These are phyloP conservation scores for Dexiosoma caninum DNA, from an alignment of 2,888 invertebrate genomes.

Conservation along the genomic window DNA sequence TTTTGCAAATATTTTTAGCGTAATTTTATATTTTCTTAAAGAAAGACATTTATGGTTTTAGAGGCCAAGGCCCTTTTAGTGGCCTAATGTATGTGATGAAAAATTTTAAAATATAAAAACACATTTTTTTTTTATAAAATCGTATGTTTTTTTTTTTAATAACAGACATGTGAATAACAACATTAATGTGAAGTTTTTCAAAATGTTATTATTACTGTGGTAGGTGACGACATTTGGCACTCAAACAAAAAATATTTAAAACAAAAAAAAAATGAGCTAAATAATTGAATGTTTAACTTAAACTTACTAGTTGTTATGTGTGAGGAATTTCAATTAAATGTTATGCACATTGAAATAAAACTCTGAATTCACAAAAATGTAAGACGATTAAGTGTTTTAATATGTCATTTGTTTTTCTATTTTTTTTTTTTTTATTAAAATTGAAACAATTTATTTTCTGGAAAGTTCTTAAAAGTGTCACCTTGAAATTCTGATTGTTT, in stretches of 20 bases:
- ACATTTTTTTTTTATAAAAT: no score
- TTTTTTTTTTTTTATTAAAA: neutral
- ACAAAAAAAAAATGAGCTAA: neutral
- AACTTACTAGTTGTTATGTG: constrained; percentile 33
- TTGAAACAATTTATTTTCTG: neutral
- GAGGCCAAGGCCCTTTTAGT: constrained; percentile 69
- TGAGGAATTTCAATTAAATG: constrained; percentile 29
- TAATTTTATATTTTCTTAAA: no score
- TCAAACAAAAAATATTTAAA: constrained; percentile 10
- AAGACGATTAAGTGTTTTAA: neutral
- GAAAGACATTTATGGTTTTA: constrained; percentile 63
- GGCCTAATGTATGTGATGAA: neutral
- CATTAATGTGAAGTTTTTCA: neutral
- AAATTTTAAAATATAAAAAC: neutral
- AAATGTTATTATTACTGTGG: constrained; percentile 17
- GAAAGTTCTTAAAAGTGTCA: constrained; percentile 6
- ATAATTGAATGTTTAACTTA: constrained; percentile 20
- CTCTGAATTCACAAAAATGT: neutral
- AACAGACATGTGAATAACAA: neutral
- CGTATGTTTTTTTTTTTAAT: neutral
- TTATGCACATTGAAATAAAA: neutral
- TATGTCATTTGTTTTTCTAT: neutral
- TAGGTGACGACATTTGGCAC: constrained; percentile 60
- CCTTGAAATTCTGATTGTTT: constrained; percentile 37
- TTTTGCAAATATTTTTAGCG: neutral